Evolutionary conservation across 2,797 vertebrate species (phyloP), one percentile per base, ranked within the genome.

Genomic region (Todus mexicanus): DNA sequence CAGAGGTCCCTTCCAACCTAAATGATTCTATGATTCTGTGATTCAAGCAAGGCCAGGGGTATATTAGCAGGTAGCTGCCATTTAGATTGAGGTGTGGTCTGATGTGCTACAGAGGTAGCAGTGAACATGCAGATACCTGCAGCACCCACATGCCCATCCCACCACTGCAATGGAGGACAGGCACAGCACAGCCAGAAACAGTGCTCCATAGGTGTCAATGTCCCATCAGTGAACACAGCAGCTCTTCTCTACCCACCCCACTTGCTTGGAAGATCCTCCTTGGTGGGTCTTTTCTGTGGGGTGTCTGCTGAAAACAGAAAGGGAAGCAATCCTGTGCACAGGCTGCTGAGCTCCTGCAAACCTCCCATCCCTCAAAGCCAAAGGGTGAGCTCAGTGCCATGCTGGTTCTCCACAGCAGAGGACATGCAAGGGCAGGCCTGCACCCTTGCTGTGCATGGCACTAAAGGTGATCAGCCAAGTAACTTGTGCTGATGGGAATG

Each of bases 121-220:
- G 8, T 7, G 33, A 0, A 57, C 71, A 12, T 4, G 22, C 40
- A 31, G 65, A 65, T 11, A 37, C 43, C 37, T 16, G 43, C 59
- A 57, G 26, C 2, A 1, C 27, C 27, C 3, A 0, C 27, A 9
- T 6, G 1, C 16, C 16, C n/a, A 38, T 35, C 43, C 48, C 43
- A 33, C 56, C 27, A 27, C 42, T 0, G 0, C 1, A 1, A 29
- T 17, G 25, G 25, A 90, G 48, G 27, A 63, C n/a, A n/a, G n/a
- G n/a, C 27, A 40, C 29, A n/a, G 26, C 1, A 1, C 11, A 18
- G 50, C 14, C 63, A 21, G 31, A 25, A n/a, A 10, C 26, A 5
- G 45, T 15, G 22, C 26, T 45, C 64, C 43, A 10, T 0, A 2
- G n/a, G 27, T 48, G 48, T 53, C 5, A 5, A 10, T 2, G 3